A percentile compares a stretch with the other conserved stretches of the same genome.
These are phyloP conservation scores for Leucozona laternaria DNA, from an alignment of 2,888 invertebrate species.

Conservation along the genomic window DNA sequence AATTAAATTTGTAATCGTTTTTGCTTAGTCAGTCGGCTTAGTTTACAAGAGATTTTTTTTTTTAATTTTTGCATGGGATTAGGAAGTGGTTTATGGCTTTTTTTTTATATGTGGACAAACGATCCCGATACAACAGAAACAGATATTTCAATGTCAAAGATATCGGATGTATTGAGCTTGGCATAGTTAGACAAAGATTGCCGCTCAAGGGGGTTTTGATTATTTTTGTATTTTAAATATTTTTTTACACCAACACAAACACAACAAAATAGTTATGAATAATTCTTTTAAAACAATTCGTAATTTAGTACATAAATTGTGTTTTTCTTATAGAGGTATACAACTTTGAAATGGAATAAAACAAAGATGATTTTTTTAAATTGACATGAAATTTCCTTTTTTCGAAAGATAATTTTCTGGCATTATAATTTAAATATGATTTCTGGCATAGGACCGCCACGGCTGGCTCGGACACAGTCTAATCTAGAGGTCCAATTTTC, in stretches of 20 bases:
- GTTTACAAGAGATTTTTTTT: constrained; percentile 10
- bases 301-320: neutral
- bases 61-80: neutral
- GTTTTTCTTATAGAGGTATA: too few relatives aligned
- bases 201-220: constrained; percentile 20
- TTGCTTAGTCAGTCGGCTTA: neutral
- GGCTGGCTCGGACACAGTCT: too few relatives aligned
- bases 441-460: too few relatives aligned
- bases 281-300: neutral
- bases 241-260: neutral
- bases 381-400: too few relatives aligned
- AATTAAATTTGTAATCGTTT: constrained; percentile 12
- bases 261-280: neutral
- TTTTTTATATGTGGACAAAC: neutral
- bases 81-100: neutral
- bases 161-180: constrained; percentile 4
- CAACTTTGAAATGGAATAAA: too few relatives aligned
- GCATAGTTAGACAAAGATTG: neutral
- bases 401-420: too few relatives aligned
- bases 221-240: neutral
- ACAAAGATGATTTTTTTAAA: too few relatives aligned
- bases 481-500: too few relatives aligned
- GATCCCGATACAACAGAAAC: neutral
- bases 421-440: too few relatives aligned
- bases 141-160: constrained; percentile 11